Conservation (phyloP, 2,113 vertebrate genomes). For the Astur gentilis region DNA sequence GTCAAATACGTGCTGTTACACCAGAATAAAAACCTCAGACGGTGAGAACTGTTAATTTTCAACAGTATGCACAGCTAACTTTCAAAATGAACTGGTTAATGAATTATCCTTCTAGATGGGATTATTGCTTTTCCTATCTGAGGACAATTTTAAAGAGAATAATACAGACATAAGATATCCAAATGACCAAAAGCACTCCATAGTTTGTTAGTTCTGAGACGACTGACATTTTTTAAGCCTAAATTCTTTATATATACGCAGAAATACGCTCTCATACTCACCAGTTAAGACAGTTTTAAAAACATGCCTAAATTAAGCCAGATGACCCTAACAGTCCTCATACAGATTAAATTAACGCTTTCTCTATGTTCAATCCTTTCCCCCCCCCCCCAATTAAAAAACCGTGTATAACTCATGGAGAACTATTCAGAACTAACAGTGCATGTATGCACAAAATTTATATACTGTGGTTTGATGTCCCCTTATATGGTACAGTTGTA, state of each 20-base stretch:
- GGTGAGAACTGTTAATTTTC: conserved; percentile 23
- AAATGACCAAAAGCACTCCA: not conserved
- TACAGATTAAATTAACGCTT: not conserved
- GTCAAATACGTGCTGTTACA: not conserved
- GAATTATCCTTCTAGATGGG: not conserved
- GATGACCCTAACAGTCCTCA: not conserved
- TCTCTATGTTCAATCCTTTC: not conserved
- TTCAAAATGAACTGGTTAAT: conserved; percentile 34
- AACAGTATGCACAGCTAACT: not conserved
- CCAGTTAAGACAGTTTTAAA: not conserved
- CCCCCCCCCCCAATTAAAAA: not conserved
- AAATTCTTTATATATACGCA: not conserved
- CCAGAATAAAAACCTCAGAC: not conserved
- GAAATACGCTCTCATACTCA: not conserved
- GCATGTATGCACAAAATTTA: not conserved
- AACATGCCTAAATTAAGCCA: not conserved
- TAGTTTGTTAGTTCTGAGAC: not conserved
- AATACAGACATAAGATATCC: not conserved
- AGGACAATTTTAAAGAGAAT: not conserved
- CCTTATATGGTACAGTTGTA: not conserved
- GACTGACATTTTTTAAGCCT: not conserved
- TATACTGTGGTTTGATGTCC: not conserved
- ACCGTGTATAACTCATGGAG: not conserved
- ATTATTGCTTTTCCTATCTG: not conserved
- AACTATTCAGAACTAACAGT: not conserved